Evolutionary conservation across 2,888 invertebrate species (phyloP).

Genomic region (Melipona bicolor): DNA sequence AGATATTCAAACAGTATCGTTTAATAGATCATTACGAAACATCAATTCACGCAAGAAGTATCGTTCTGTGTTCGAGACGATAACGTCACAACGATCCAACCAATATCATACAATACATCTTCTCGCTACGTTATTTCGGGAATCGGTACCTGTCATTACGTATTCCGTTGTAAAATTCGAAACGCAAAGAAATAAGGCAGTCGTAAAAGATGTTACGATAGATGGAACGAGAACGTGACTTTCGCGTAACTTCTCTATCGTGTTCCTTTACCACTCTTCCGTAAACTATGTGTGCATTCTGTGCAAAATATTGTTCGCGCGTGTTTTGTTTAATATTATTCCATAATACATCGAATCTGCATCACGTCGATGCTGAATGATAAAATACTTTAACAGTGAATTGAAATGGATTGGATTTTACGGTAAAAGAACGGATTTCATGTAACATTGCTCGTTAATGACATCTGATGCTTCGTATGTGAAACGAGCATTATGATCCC

Average conservation of each 20-base stretch:
- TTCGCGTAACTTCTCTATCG: not conserved
- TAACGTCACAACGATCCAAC: not conserved
- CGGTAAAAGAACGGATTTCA: not conserved
- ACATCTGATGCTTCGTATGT: not conserved
- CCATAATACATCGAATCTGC: not conserved
- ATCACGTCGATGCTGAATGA: not conserved
- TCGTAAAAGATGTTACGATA: not conserved
- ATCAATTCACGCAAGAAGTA: not conserved
- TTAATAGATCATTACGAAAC: slow-evolving; percentile 2
- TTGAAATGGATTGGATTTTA: not conserved
- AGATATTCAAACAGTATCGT: not conserved
- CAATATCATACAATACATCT: not conserved
- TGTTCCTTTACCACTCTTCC: not conserved
- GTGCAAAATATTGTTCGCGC: not conserved
- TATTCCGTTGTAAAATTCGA: not conserved
- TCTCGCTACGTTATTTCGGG: not conserved
- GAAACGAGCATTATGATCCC: not conserved
- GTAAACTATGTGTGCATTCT: not conserved
- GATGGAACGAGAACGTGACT: not conserved
- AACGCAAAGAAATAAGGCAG: slow-evolving; percentile 14
- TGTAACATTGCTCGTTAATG: not conserved
- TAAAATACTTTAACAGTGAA: not conserved
- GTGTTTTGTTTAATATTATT: not conserved
- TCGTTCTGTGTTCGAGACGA: too few relatives aligned
- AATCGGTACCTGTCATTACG: slow-evolving; percentile 4